Base-by-base conservation (phyloP, 2,113 vertebrate species). In the Fregetta grallaria region DNA sequence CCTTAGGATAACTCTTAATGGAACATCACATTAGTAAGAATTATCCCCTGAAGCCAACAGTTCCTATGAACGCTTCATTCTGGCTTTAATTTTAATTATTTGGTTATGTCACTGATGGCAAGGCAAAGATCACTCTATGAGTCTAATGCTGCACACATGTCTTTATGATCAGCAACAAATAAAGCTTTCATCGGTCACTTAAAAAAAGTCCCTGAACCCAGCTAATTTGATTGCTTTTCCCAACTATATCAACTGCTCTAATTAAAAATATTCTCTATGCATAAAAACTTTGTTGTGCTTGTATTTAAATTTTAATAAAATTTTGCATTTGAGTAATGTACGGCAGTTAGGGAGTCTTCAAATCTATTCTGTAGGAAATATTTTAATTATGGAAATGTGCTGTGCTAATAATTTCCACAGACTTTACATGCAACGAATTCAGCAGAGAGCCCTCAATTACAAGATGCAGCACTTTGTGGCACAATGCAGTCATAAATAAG, bases 391-490 rank as follows among this genome's bases (percentile, higher is more conserved):
- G 40, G 45, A 89, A 95, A 91, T 56, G 44, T 9, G 68, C 56
- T 47, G 45, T 49, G 36, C 45, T 77, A 72, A 91, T 91, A 81
- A 95, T 65, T 94, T 65, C 70, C 53, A 77, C 47, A 58, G 58
- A 74, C 85, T 89, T 86, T 50, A 59, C 45, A 67, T 12, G 63
- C 63, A 80, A 44, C 0, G 2, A 75, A 93, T 90, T 82, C 81
- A 93, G 32, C 92, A 95, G 88, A 93, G 87, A 76, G 66, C 27
- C 56, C 76, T 83, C 91, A 93, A 75, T 92, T 91, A 93, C 68
- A 86, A 80, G 78, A 59, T 13, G 67, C 71, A 55, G 67, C 71
- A 40, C 66, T 85, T 17, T 38, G 62, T 53, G 78, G 62, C 88
- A 94, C 23, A 52, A 61, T 5, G 52, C 52, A 83, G 79, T 9